phyloP scores from a whole-genome alignment of 2,797 vertebrate genomes.

The Syngnathus rostellatus region DNA sequence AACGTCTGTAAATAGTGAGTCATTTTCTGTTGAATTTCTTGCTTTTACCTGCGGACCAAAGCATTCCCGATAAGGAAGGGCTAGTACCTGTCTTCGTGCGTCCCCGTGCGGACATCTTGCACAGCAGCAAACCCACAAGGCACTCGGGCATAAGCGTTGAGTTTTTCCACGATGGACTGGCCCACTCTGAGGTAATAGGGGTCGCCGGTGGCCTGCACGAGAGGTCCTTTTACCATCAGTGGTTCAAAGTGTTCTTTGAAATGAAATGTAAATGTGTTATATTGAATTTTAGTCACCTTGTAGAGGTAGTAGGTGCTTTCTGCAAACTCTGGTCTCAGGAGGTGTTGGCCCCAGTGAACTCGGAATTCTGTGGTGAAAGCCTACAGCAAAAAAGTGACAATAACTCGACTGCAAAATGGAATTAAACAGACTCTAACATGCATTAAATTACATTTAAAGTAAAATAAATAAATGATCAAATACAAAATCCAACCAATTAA shows the following conservation, averaged over 20 bases:
- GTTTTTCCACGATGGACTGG: conserved; percentile 77
- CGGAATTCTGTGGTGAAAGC: conserved; percentile 78
- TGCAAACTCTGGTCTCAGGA: conserved; percentile 77
- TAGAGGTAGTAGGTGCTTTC: conserved; percentile 83
- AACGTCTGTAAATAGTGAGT: too few relatives aligned
- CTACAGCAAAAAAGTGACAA: conserved; percentile 34
- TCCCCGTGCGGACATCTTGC: conserved; percentile 76
- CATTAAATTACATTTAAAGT: neutral
- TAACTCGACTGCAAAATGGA: neutral
- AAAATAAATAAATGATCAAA: neutral
- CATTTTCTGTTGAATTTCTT: neutral
- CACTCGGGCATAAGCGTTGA: conserved; percentile 74
- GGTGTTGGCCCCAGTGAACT: conserved; percentile 80
- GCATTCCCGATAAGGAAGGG: neutral
- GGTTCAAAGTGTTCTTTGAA: too few relatives aligned
- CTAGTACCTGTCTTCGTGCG: conserved; percentile 74
- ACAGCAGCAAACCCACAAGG: conserved; percentile 79
- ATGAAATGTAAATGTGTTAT: neutral
- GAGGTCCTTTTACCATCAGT: neutral
- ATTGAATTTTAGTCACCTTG: conserved; percentile 54
- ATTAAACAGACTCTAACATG: neutral
- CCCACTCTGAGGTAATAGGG: conserved; percentile 80
- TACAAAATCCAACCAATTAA: too few relatives aligned
- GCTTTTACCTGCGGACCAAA: neutral
- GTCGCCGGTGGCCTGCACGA: conserved; percentile 72